These are phyloP conservation scores for Blera fallax DNA, from an alignment of 2,888 invertebrate genomes.

Conservation along the genomic window DNA sequence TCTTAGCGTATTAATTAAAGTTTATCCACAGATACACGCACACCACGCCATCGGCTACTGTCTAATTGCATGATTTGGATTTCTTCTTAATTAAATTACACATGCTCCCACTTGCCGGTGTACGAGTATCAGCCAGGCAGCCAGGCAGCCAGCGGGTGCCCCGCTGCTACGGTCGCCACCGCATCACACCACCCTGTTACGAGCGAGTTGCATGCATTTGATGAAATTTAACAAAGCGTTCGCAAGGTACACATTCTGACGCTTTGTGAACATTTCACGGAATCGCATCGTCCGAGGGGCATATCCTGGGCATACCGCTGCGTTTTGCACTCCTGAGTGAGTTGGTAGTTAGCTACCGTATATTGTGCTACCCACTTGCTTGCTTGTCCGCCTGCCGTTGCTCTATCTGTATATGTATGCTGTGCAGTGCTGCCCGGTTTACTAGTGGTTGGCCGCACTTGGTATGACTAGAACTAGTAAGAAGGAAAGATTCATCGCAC, in stretches of 20 bases:
- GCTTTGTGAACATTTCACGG: not conserved
- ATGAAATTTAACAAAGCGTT: constrained; percentile 38
- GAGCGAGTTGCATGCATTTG: constrained; percentile 44
- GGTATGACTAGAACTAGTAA: not conserved
- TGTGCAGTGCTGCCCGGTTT: not conserved
- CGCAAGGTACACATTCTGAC: constrained; percentile 14
- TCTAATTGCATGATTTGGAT: constrained; percentile 73
- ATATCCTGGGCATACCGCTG: constrained; percentile 7
- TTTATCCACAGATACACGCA: constrained; percentile 67
- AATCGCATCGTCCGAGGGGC: not conserved
- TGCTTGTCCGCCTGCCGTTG: not conserved
- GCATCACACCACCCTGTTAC: not conserved
- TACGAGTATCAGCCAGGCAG: not conserved
- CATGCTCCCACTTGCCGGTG: constrained; percentile 2
- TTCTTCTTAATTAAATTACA: constrained; percentile 73
- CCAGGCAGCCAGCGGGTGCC: not conserved
- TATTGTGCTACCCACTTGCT: not conserved
- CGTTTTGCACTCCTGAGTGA: not conserved
- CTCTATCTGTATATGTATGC: too few relatives aligned
- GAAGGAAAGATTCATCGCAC: not conserved
- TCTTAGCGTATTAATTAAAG: constrained; percentile 72
- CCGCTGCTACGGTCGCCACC: not conserved
- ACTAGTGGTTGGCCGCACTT: not conserved
- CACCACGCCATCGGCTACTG: constrained; percentile 59
- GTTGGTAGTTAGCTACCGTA: constrained; percentile 11